Evolutionary conservation across 2,113 vertebrate genomes (phyloP).

Genomic region (Xyrauchen texanus): DNA sequence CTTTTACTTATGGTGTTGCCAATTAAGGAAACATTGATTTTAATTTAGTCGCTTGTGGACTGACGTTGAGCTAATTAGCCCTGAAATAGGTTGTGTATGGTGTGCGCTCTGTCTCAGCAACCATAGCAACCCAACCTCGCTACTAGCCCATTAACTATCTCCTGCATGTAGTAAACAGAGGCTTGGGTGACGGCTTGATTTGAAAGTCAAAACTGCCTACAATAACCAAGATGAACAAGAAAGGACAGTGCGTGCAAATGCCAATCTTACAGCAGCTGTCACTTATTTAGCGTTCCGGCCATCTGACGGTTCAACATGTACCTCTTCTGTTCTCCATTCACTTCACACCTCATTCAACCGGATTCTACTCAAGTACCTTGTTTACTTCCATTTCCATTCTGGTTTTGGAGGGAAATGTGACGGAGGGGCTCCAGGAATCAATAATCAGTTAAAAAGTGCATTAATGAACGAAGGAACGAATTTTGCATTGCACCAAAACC

Average conservation of each 20-base stretch:
- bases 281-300: neutral
- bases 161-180: conserved; percentile 23
- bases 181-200: conserved; percentile 1
- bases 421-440: neutral
- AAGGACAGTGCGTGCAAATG: conserved; percentile 17
- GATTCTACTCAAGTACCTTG: conserved; percentile 14
- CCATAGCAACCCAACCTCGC: neutral
- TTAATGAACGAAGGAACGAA: too few relatives aligned
- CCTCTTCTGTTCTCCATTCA: conserved; percentile 10
- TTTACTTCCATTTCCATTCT: conserved; percentile 35
- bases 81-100: neutral
- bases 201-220: conserved; percentile 31
- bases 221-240: neutral
- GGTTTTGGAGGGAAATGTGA: neutral
- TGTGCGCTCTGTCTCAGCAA: neutral
- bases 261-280: neutral
- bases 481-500: too few relatives aligned
- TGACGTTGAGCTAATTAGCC: neutral
- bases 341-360: neutral
- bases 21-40: neutral
- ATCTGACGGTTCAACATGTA: neutral
- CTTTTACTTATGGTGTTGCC: too few relatives aligned
- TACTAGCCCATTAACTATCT: neutral
- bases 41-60: neutral
- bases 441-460: neutral